A percentile compares a stretch with the other conserved stretches of the same genome.
Conservation (phyloP, 2,797 vertebrate genomes). For the Cirrhinus molitorella region DNA sequence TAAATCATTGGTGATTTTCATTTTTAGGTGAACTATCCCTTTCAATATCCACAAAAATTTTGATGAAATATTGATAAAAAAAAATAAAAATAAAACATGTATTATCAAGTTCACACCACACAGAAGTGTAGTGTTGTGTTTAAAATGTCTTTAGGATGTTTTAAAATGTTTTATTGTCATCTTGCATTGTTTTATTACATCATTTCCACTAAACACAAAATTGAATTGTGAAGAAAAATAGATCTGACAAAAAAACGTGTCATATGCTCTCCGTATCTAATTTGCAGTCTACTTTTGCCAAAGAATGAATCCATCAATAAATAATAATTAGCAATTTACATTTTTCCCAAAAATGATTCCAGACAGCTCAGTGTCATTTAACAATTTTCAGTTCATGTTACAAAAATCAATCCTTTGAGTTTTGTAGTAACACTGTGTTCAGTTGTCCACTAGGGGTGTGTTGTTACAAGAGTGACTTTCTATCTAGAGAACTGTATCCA, state of each 20-base stretch:
- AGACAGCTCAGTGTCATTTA: not conserved
- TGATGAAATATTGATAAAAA: too few species aligned
- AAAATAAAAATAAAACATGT: not conserved
- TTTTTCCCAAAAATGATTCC: not conserved
- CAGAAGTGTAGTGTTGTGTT: not conserved
- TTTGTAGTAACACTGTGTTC: not conserved
- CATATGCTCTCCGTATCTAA: not conserved
- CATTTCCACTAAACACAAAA: not conserved
- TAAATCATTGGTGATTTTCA: too few species aligned
- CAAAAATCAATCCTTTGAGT: not conserved
- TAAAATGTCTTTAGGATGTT: not conserved
- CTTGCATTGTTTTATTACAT: not conserved
- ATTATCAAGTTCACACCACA: not conserved
- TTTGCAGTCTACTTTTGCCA: not conserved
- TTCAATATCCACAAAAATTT: not conserved
- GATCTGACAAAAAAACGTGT: not conserved
- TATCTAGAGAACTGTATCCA: too few species aligned
- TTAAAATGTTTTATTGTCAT: slow-evolving; percentile 41
- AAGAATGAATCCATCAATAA: not conserved
- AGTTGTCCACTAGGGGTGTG: not conserved
- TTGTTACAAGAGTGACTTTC: too few species aligned
- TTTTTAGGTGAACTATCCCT: too few species aligned
- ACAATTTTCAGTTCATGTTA: not conserved
- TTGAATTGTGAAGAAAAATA: not conserved
- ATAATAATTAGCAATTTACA: not conserved